Evolutionary conservation across 2,797 vertebrate genomes (phyloP).

Genomic region (Gephyroberyx darwinii): DNA sequence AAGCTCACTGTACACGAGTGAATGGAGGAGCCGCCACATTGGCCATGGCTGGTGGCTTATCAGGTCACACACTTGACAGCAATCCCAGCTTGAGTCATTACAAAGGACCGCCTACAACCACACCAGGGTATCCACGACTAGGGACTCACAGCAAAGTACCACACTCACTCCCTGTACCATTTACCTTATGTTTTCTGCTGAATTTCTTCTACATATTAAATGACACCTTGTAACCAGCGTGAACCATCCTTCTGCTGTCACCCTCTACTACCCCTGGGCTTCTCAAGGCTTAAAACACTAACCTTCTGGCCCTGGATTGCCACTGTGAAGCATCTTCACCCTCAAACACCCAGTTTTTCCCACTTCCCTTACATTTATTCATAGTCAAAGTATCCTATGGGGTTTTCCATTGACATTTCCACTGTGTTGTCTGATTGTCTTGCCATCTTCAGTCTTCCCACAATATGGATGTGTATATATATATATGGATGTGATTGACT

Average conservation of each 20-base stretch:
- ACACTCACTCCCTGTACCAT: not conserved
- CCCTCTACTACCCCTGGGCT: too few relatives aligned
- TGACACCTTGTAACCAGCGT: too few relatives aligned
- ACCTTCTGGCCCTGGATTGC: too few relatives aligned
- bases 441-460: not conserved
- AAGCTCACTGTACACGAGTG: not conserved
- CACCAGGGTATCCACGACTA: not conserved
- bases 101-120: constrained; percentile 8
- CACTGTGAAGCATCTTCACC: too few relatives aligned
- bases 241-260: too few relatives aligned
- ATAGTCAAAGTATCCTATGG: too few relatives aligned
- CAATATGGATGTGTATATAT: not conserved
- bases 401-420: not conserved
- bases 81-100: constrained; percentile 25
- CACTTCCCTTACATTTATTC: too few relatives aligned
- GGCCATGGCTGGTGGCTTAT: constrained; percentile 33
- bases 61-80: constrained; percentile 24
- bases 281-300: too few relatives aligned
- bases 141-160: constrained; percentile 12
- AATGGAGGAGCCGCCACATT: constrained; percentile 25
- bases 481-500: not conserved
- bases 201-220: not conserved
- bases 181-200: not conserved
- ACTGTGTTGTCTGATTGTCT: not conserved
- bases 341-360: too few relatives aligned